Percentiles rank a stretch among this genome's conserved stretches.
phyloP scores from a whole-genome alignment of 2,888 invertebrate species.

The Mythimna vitellina region DNA sequence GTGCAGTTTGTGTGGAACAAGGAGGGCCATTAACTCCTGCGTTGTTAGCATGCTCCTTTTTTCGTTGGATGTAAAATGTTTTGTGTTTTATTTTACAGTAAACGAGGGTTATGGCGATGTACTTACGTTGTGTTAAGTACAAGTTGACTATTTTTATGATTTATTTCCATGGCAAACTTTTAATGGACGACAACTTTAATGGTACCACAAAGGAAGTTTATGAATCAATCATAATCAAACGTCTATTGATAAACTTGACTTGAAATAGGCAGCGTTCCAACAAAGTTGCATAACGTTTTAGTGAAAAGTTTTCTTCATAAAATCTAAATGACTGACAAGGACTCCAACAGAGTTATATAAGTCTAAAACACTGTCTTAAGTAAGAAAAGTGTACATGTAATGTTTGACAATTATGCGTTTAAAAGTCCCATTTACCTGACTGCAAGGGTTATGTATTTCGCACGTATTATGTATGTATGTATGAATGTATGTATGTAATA shows the following conservation, averaged over 20 bases:
- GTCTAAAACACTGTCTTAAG: background rate
- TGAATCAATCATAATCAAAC: conserved; percentile 51
- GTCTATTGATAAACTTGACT: conserved; percentile 36
- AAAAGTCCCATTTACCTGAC: too few species aligned
- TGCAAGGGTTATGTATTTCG: too few species aligned
- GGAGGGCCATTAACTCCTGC: conserved; percentile 38
- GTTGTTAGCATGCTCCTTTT: conserved; percentile 4
- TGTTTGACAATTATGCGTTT: too few species aligned
- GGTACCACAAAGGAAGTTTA: background rate
- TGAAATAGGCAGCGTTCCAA: conserved; percentile 39
- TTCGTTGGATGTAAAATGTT: conserved; percentile 21
- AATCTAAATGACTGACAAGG: background rate
- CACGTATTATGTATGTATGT: too few species aligned
- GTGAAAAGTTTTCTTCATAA: conserved; percentile 34
- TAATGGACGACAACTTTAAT: background rate
- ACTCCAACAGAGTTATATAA: background rate
- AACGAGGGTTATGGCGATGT: background rate
- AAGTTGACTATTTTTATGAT: background rate
- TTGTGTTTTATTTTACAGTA: background rate
- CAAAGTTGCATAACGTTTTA: conserved; percentile 40
- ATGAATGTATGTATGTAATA: too few species aligned
- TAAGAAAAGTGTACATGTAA: background rate
- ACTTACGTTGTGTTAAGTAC: background rate
- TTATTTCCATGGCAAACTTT: background rate
- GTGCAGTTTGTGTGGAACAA: conserved; percentile 37